These are phyloP conservation scores for Bombyx mori DNA, from an alignment of 1,140 invertebrate species.

Conservation along the genomic window ASM3026992v2 NC_085127.1:7054001-7054500, in stretches of 20 bases:
- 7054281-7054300: not conserved
- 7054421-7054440: no score
- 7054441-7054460: no score
- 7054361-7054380: no score
- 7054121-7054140: constrained; percentile 58
- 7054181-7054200: constrained; percentile 16
- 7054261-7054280: not conserved
- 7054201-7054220: constrained; percentile 31
- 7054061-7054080: constrained; percentile 36
- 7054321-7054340: no score
- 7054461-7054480: no score
- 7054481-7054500: no score
- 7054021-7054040: constrained; percentile 66
- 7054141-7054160: constrained; percentile 62
- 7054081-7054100: constrained; percentile 38
- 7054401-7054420: no score
- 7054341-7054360: no score
- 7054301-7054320: no score
- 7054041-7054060: constrained; percentile 67
- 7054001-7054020: constrained; percentile 58
- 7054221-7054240: constrained; percentile 31
- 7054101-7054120: constrained; percentile 60
- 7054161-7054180: constrained; percentile 15
- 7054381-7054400: no score
- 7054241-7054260: not conserved